phyloP scores from a whole-genome alignment of 2,888 invertebrate genomes.

The Oscheius sp. region DNA sequence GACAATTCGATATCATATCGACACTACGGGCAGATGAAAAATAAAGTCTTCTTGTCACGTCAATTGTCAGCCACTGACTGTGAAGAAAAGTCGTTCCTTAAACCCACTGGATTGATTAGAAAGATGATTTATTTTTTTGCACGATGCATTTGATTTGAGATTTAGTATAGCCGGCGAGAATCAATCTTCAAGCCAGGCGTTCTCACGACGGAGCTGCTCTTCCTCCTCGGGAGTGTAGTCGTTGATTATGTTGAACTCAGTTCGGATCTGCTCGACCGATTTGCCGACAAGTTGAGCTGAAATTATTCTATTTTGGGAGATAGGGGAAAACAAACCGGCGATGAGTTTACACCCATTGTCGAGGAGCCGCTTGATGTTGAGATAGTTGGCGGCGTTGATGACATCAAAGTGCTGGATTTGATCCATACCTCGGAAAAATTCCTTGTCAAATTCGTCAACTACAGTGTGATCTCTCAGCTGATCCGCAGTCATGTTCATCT shows the following conservation, averaged over 20 bases:
- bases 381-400: background rate
- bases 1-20: constrained; percentile 44
- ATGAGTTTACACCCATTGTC: background rate
- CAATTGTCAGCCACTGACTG: too few species aligned
- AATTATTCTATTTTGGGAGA: too few species aligned
- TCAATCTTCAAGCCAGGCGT: constrained; percentile 1
- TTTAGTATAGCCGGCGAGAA: too few species aligned
- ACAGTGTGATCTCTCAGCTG: background rate
- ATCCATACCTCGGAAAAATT: background rate
- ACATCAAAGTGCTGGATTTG: background rate
- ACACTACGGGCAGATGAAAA: too few species aligned
- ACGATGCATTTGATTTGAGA: too few species aligned
- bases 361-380: background rate
- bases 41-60: too few species aligned
- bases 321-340: too few species aligned
- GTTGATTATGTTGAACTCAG: background rate
- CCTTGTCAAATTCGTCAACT: background rate
- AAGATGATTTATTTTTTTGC: too few species aligned
- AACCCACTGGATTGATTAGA: too few species aligned
- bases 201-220: background rate
- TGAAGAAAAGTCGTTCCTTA: too few species aligned
- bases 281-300: background rate
- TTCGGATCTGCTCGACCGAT: background rate
- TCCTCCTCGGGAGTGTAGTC: constrained; percentile 3
- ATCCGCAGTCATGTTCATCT: background rate